Percentiles rank a stretch among this genome's conserved stretches.
These are phyloP conservation scores for Bolinopsis microptera DNA, from an alignment of 37 sponge, comb jelly and placozoan genomes.

Conservation along the genomic window DNA sequence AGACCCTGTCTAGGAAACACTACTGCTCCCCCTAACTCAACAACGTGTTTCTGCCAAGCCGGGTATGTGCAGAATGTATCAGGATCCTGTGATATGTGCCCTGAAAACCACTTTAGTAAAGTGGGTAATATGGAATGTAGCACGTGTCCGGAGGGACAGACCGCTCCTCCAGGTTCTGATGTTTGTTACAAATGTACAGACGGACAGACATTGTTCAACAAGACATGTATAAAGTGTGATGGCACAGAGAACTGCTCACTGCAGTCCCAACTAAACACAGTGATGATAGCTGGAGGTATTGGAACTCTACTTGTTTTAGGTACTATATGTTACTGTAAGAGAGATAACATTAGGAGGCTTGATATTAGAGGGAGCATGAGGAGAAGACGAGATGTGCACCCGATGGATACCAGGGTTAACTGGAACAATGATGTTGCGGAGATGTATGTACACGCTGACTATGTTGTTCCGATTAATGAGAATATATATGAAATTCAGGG, in stretches of 20 bases:
- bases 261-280: background rate
- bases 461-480: too few relatives aligned
- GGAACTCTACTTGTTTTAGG: background rate
- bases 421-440: background rate
- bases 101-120: background rate
- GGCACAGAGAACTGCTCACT: background rate
- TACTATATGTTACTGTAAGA: too few relatives aligned
- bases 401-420: background rate
- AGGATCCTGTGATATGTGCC: background rate
- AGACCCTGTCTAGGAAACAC: too few relatives aligned
- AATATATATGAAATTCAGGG: too few relatives aligned
- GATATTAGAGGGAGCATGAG: background rate
- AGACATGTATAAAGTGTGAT: background rate
- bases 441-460: too few relatives aligned
- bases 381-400: background rate
- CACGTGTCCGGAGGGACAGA: background rate
- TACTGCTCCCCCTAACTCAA: too few relatives aligned
- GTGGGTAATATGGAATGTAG: background rate
- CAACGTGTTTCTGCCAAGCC: too few relatives aligned
- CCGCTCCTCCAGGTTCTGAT: background rate
- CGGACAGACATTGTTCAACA: background rate
- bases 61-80: background rate
- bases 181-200: background rate
- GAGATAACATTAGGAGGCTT: too few relatives aligned
- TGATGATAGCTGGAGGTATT: background rate